Conservation (phyloP, 2,113 vertebrate species). For the Plectropomus leopardus region DNA sequence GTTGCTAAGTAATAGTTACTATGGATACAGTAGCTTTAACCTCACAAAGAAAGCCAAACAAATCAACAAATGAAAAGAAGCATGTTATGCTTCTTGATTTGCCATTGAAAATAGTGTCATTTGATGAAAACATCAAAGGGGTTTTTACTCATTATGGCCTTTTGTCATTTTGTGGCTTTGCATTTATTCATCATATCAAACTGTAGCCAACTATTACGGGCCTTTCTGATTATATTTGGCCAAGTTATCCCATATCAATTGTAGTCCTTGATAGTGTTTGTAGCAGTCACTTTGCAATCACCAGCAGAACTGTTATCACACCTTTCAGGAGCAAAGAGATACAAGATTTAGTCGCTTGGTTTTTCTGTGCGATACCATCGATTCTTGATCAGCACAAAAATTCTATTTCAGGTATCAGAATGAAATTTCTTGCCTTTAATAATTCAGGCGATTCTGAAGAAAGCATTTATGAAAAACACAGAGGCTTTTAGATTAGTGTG, state of each 20-base stretch:
- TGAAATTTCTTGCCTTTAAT: slow-evolving; percentile 1
- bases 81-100: slow-evolving; percentile 51
- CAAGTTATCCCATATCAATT: slow-evolving; percentile 6
- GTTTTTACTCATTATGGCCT: neutral
- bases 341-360: slow-evolving; percentile 21
- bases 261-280: slow-evolving; percentile 11
- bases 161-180: slow-evolving; percentile 12
- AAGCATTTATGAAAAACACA: neutral
- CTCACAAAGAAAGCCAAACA: slow-evolving; percentile 65
- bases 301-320: slow-evolving; percentile 33
- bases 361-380: neutral
- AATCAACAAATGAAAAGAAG: slow-evolving; percentile 60
- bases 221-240: slow-evolving; percentile 23
- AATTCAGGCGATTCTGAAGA: neutral
- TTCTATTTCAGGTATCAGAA: slow-evolving; percentile 12
- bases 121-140: slow-evolving; percentile 28
- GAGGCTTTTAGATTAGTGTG: neutral
- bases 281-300: slow-evolving; percentile 3
- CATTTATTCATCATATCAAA: slow-evolving; percentile 9
- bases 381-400: slow-evolving; percentile 30
- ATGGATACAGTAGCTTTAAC: slow-evolving; percentile 82
- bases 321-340: slow-evolving; percentile 25
- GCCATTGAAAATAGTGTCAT: slow-evolving; percentile 20
- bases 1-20: slow-evolving; percentile 86
- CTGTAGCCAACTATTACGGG: neutral